A percentile compares a stretch with the other conserved stretches of the same genome.
These are phyloP conservation scores for Polymixis flavicincta DNA, from an alignment of 2,888 invertebrate genomes.

Conservation along the genomic window DNA sequence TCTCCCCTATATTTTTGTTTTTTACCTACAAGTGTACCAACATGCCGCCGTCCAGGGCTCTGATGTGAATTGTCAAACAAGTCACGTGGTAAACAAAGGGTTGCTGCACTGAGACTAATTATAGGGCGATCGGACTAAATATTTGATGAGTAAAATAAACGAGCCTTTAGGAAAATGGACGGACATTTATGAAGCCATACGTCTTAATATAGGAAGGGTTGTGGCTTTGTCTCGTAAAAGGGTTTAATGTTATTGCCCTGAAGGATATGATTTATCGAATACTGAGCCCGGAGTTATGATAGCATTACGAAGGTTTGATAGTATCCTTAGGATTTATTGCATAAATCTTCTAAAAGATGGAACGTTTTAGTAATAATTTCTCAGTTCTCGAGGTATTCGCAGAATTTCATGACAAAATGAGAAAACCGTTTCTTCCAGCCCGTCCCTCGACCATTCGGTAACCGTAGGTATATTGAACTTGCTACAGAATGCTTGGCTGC, in stretches of 20 bases:
- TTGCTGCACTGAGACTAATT: slow-evolving; percentile 62
- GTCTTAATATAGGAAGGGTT: slow-evolving; percentile 43
- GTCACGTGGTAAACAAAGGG: slow-evolving; percentile 64
- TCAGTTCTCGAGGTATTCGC: background rate
- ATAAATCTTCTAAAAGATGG: background rate
- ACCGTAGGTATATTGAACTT: slow-evolving; percentile 40
- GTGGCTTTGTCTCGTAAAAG: slow-evolving; percentile 40
- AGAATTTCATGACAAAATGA: slow-evolving; percentile 15
- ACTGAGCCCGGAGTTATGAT: slow-evolving; percentile 11
- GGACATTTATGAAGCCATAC: slow-evolving; percentile 42
- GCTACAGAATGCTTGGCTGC: slow-evolving; percentile 44
- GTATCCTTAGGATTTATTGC: background rate
- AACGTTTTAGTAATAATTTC: background rate
- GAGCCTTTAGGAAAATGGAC: slow-evolving; percentile 42
- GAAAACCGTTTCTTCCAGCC: slow-evolving; percentile 21
- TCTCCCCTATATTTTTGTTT: slow-evolving; percentile 61
- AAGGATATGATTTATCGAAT: slow-evolving; percentile 32
- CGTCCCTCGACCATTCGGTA: slow-evolving; percentile 38
- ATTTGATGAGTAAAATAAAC: slow-evolving; percentile 61
- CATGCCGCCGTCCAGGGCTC: slow-evolving; percentile 57
- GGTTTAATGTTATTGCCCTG: slow-evolving; percentile 36
- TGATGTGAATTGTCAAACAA: slow-evolving; percentile 63
- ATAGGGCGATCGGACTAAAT: slow-evolving; percentile 63
- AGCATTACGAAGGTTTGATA: slow-evolving; percentile 14
- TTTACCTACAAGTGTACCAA: slow-evolving; percentile 48